Conservation (phyloP, 2,113 vertebrate genomes). For the Cephalopterus ornatus region DNA sequence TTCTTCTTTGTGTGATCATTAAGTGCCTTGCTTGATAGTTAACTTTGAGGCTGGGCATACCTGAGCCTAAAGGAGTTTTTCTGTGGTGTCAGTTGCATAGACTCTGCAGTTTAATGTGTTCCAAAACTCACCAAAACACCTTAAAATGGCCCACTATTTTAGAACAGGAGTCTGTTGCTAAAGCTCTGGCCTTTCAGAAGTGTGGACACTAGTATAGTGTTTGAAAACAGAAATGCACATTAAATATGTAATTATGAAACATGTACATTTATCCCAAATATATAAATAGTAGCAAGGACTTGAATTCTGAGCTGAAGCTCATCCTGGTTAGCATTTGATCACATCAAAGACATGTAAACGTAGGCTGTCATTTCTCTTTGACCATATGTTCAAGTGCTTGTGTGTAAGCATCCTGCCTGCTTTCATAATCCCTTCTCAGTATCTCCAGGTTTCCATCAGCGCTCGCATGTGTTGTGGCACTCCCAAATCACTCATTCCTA, state of each 20-base stretch:
- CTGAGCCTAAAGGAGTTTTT: not conserved
- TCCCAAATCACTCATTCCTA: not conserved
- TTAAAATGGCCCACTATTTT: not conserved
- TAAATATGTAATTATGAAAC: not conserved
- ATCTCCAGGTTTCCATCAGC: not conserved
- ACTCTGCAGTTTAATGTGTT: not conserved
- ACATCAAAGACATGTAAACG: not conserved
- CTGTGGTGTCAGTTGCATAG: not conserved
- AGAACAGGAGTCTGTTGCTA: not conserved
- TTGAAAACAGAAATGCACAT: not conserved
- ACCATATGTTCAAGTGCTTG: rapidly evolving
- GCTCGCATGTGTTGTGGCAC: not conserved
- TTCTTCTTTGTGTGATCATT: rapidly evolving
- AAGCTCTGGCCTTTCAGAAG: not conserved
- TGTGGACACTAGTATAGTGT: not conserved
- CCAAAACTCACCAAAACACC: not conserved
- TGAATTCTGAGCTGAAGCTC: not conserved
- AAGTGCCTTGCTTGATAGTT: not conserved
- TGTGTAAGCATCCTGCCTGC: no score
- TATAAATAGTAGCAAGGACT: not conserved
- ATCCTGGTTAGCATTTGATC: not conserved
- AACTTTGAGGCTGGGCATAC: not conserved
- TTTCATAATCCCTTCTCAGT: not conserved
- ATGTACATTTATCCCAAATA: not conserved
- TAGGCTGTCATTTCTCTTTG: not conserved